Evolutionary conservation across 30 jellyfish, hydroid and myxozoan species (phyloP), one percentile per base, ranked within the genome.

Genomic region (Haliclystus octoradiatus): DNA sequence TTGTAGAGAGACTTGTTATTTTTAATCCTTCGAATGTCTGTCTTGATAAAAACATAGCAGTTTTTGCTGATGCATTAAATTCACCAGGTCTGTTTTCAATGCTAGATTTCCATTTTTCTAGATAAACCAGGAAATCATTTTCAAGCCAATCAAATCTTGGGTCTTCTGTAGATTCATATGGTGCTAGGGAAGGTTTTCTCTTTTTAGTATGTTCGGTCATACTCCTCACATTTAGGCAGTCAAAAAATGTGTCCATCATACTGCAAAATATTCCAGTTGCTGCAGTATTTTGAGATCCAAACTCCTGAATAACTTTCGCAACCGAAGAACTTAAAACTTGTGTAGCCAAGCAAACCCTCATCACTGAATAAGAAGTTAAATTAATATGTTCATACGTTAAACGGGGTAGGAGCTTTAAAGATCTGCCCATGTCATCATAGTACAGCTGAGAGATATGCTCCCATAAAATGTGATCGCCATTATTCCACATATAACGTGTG

Each of bases 241-340:
- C 76, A 46, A 72, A 72, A 49, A 72, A 60, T 13, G 9, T n/a
- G 57, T 73, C 84, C 78, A 73, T 33, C 85, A 74, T 74, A 40
- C 1, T 46, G 27, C 85, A 74, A 65, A 74, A 74, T 31, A 62
- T 51, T 1, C 71, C 78, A 2, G 79, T 74, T 49, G 61, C 85
- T 15, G 77, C 1, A 28, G 15, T 70, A 52, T 34, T 62, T 9
- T 28, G 63, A 26, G 71, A 52, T 52, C 78, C 77, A 74, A 23
- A 74, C 47, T 63, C 49, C 27, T 26, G 1, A 15, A 74, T 40
- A 3, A 28, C 62, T 1, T 35, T 3, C 0, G 85, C 24, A 63
- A 74, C 71, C 47, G 78, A 29, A 13, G 57, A 40, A 49, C 85
- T 74, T 23, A 62, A 52, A 19, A 74, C 53, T 64, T 74, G 85